Evolutionary conservation across 2,888 invertebrate species (phyloP).

Genomic region (Blastobasis lacticolella): DNA sequence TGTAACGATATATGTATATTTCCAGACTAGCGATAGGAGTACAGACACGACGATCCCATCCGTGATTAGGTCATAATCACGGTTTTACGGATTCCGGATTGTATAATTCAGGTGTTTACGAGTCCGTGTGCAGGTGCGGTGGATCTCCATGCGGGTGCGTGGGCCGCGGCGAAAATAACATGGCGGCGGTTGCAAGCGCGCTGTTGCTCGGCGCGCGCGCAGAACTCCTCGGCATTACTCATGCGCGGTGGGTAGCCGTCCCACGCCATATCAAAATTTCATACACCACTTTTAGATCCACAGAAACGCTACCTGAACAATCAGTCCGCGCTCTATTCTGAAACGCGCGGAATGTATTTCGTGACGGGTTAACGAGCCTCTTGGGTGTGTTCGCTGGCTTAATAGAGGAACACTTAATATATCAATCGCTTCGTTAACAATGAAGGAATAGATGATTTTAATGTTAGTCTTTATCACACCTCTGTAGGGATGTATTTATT

Average conservation of each 20-base stretch:
- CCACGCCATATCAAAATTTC: conserved; percentile 69
- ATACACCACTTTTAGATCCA: conserved; percentile 52
- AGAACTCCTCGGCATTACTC: conserved; percentile 53
- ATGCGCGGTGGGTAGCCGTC: conserved; percentile 53
- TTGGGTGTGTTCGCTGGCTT: too few relatives aligned
- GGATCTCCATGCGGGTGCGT: conserved; percentile 49
- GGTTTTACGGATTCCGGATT: conserved; percentile 38
- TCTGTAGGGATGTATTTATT: too few relatives aligned
- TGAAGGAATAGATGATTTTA: too few relatives aligned
- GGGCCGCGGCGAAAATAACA: conserved; percentile 65
- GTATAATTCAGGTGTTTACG: conserved; percentile 66
- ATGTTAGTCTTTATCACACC: too few relatives aligned
- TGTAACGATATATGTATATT: too few relatives aligned
- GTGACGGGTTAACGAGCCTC: too few relatives aligned
- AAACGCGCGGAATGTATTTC: too few relatives aligned
- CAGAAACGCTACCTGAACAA: conserved; percentile 29
- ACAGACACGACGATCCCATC: too few relatives aligned
- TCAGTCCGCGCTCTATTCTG: neutral
- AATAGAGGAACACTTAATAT: too few relatives aligned
- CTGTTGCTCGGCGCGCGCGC: conserved; percentile 58
- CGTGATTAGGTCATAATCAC: too few relatives aligned
- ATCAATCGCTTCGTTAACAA: too few relatives aligned
- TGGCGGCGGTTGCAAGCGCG: conserved; percentile 29
- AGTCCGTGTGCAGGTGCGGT: conserved; percentile 57
- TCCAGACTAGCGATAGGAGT: too few relatives aligned